These are phyloP conservation scores for Leptopilina boulardi DNA, from an alignment of 1,140 invertebrate species.

Conservation along the genomic window DNA sequence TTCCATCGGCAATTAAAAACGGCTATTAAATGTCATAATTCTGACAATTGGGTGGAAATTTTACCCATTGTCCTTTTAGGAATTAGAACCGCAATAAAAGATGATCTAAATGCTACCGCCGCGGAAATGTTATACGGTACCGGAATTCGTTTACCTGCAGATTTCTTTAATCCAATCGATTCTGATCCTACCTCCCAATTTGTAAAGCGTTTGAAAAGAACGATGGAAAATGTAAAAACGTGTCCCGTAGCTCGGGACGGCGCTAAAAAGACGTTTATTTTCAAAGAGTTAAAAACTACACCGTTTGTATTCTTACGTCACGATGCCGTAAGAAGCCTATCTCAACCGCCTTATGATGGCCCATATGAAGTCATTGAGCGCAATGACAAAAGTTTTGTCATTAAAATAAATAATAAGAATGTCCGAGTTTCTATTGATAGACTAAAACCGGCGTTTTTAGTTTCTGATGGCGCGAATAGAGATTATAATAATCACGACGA, in stretches of 20 bases:
- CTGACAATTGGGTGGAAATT: too few species aligned
- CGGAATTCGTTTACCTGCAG: neutral
- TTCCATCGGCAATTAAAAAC: too few species aligned
- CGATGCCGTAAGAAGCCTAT: neutral
- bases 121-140: neutral
- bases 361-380: constrained; percentile 49
- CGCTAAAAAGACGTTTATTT: too few species aligned
- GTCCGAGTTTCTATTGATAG: too few species aligned
- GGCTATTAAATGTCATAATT: too few species aligned
- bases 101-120: neutral
- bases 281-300: too few species aligned
- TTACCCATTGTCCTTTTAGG: constrained; percentile 19
- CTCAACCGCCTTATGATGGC: constrained; percentile 48
- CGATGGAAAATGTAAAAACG: too few species aligned
- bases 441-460: too few species aligned
- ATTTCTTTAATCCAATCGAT: neutral
- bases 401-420: constrained; percentile 24
- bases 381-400: constrained; percentile 36
- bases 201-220: neutral
- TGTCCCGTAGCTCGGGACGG: too few species aligned
- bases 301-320: too few species aligned
- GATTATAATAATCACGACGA: too few species aligned
- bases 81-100: neutral
- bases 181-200: neutral
- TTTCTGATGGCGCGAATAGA: too few species aligned